Base-by-base conservation (phyloP, 2,888 invertebrate genomes). In the Nemoura dubitans region DNA sequence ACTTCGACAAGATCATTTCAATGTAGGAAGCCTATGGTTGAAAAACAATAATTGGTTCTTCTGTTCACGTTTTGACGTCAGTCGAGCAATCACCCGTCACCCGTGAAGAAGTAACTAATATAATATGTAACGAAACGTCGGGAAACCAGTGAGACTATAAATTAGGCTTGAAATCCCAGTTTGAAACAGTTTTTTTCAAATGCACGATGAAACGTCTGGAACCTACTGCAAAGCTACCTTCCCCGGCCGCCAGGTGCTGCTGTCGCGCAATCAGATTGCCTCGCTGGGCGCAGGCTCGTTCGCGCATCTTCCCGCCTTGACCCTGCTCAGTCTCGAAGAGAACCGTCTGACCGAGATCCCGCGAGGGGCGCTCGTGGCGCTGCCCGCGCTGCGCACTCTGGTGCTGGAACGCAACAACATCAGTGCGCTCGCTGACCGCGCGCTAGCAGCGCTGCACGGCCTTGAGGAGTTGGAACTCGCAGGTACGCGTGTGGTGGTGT, bases 361-460 rank as follows among this genome's bases (percentile, higher is more conserved):
- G 89, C 89, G 94, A 85, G 94, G 95, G 89, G 95, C 95, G 0
- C 97, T 97, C 91, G 93, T 94, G 83, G 95, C 96, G 90, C 91
- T 97, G 86, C 96, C 96, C 0, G 76, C 83, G 25, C 42, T 95
- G 88, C 96, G 96, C 91, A 95, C 95, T 83, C 93, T 98, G 88
- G 93, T 97, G 88, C 93, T 99, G 0, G 96, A 98, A 91, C 97
- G 97, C 91, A 99, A 99, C 92, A 94, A 94, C 78, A 92, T 99
- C 88, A 94, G 93, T 87, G 92, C 92, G 3, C 91, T 98, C 86
- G 99, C 97, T 89, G 97, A 97, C 88, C 96, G 96, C 88, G 96
- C 98, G 28, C 97, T 96, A 90, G 93, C 92, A 88, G 93, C 93
- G 90, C 97, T 97, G 91, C 92, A 91, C 88, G 96, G 96, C 91